phyloP scores from a whole-genome alignment of 53 echinoderm and acorn worm species.

The Holothuria scabra region DNA sequence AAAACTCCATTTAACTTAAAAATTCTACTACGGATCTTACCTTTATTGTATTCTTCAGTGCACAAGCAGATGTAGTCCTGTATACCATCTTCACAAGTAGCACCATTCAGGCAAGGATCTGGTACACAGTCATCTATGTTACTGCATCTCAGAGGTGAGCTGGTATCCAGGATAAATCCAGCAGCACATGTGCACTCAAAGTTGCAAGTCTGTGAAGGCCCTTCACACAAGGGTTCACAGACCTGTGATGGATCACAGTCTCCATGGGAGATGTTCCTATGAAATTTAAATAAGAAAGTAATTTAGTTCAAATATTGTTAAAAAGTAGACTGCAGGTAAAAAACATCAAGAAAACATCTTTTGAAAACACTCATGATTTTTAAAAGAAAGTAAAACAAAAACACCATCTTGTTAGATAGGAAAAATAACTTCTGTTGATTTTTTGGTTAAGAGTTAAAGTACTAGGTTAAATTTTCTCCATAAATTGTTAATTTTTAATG shows the following conservation, averaged over 20 bases:
- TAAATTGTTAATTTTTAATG: no score
- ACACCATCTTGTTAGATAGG: no score
- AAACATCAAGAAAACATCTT: no score
- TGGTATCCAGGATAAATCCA: slow-evolving; percentile 61
- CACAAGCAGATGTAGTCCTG: slow-evolving; percentile 90
- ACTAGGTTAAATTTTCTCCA: no score
- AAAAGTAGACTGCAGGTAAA: no score
- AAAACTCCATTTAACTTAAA: no score
- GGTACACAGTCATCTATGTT: slow-evolving; percentile 88
- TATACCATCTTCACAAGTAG: slow-evolving; percentile 91
- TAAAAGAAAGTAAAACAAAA: no score
- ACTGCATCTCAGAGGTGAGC: slow-evolving; percentile 65
- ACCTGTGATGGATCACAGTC: slow-evolving; percentile 83
- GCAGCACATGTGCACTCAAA: slow-evolving; percentile 88
- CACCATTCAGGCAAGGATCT: slow-evolving; percentile 88
- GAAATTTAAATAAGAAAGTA: background rate
- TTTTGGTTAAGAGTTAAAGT: no score
- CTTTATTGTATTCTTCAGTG: slow-evolving; percentile 93
- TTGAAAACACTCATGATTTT: no score
- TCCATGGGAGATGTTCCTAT: slow-evolving; percentile 82
- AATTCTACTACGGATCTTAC: slow-evolving; percentile 48
- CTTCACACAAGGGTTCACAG: slow-evolving; percentile 81
- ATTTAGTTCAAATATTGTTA: no score
- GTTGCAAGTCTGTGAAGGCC: slow-evolving; percentile 84
- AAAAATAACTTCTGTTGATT: no score